These are phyloP conservation scores for Toxonevra muliebris DNA, from an alignment of 2,888 invertebrate species.

Conservation along the genomic window DNA sequence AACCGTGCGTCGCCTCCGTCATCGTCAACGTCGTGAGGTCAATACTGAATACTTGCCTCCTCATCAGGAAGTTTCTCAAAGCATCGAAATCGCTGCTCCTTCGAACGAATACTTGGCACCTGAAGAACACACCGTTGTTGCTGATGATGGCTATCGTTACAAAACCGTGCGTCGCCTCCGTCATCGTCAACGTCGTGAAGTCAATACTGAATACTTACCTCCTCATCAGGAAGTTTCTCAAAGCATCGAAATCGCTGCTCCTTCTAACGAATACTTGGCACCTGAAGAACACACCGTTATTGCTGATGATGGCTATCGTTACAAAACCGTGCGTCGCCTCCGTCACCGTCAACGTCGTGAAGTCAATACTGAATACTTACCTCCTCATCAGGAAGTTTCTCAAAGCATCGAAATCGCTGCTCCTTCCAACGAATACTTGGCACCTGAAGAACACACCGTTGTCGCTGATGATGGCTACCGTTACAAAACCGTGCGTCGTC, in stretches of 20 bases:
- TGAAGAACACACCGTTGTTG: constrained; percentile 31
- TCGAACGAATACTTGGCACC: constrained; percentile 35
- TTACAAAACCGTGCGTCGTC: constrained; percentile 44
- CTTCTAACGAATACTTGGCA: constrained; percentile 35
- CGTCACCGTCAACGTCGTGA: constrained; percentile 35
- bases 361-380: too few relatives aligned
- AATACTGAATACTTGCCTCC: constrained; percentile 50
- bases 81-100: constrained; percentile 19
- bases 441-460: constrained; percentile 27
- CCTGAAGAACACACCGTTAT: constrained; percentile 27
- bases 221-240: constrained; percentile 26
- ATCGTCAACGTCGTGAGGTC: neutral
- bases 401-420: too few relatives aligned
- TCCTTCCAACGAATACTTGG: constrained; percentile 34
- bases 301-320: constrained; percentile 41
- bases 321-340: constrained; percentile 42
- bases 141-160: constrained; percentile 42
- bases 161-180: constrained; percentile 40
- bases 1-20: constrained; percentile 35
- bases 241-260: constrained; percentile 22
- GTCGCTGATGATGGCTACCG: constrained; percentile 40
- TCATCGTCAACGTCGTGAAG: constrained; percentile 40
- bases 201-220: constrained; percentile 35
- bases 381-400: too few relatives aligned
- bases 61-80: constrained; percentile 30